A percentile compares a stretch with the other conserved stretches of the same genome.
Conservation (phyloP, 2,113 vertebrate species). For the Melanerpes formicivorus region DNA sequence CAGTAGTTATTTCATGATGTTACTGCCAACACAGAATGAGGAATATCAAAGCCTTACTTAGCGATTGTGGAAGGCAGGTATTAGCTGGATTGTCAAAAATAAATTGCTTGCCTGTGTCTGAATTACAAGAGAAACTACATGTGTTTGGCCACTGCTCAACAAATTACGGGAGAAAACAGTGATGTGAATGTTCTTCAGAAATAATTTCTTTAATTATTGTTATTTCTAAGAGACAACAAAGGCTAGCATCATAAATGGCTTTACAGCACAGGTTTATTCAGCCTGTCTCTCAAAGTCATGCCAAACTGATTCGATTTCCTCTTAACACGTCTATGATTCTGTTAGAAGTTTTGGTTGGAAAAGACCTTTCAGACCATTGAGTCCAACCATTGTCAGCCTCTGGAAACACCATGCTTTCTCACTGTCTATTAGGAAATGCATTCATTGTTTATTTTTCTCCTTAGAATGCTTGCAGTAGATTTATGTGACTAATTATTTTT, state of each 20-base stretch:
- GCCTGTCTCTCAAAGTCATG: fast-evolving
- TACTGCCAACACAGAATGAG: background rate
- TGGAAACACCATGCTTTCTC: background rate
- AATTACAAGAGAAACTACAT: background rate
- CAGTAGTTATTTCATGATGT: background rate
- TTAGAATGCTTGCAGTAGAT: background rate
- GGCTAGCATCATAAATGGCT: background rate
- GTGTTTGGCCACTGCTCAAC: background rate
- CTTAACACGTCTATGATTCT: background rate
- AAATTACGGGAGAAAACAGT: background rate
- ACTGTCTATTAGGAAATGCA: background rate
- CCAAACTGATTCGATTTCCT: background rate
- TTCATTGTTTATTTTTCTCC: background rate
- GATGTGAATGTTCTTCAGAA: background rate
- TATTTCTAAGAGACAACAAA: background rate
- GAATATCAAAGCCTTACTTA: background rate
- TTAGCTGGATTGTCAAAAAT: background rate
- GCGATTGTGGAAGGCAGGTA: background rate
- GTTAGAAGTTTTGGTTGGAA: no score
- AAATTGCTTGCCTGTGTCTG: background rate
- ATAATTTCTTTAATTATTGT: background rate
- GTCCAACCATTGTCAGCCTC: background rate
- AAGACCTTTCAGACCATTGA: no score
- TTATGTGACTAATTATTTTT: background rate
- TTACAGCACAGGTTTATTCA: background rate